phyloP scores from a whole-genome alignment of 2,888 invertebrate genomes.

The Sisyra nigra region DNA sequence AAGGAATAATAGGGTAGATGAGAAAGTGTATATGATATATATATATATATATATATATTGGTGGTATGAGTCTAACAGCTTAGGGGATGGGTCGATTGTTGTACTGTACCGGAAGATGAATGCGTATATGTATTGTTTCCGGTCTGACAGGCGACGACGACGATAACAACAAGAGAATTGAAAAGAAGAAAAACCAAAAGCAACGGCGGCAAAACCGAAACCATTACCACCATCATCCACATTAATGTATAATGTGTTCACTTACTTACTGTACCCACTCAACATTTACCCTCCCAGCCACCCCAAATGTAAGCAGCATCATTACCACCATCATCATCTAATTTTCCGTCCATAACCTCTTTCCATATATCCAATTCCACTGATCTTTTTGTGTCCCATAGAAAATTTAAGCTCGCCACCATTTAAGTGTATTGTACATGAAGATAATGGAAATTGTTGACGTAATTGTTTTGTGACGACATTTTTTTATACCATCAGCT shows the following conservation, averaged over 20 bases:
- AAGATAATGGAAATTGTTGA: too few species aligned
- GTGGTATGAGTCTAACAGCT: neutral
- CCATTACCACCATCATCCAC: neutral
- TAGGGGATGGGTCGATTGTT: neutral
- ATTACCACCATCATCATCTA: constrained; percentile 23
- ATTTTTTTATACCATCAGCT: too few species aligned
- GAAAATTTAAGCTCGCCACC: too few species aligned
- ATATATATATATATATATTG: too few species aligned
- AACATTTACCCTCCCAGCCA: constrained; percentile 17
- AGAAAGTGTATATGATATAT: neutral
- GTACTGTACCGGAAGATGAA: constrained; percentile 23
- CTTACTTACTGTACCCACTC: constrained; percentile 30
- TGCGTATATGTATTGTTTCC: constrained; percentile 31
- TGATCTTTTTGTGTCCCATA: too few species aligned
- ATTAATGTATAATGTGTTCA: constrained; percentile 21
- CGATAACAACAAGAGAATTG: constrained; percentile 9
- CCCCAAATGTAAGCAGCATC: constrained; percentile 19
- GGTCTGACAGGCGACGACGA: constrained; percentile 15
- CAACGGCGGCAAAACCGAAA: constrained; percentile 15
- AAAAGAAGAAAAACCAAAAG: constrained; percentile 23
- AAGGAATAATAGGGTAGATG: neutral
- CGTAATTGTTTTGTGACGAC: too few species aligned
- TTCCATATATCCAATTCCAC: too few species aligned
- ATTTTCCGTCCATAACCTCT: constrained; percentile 26
- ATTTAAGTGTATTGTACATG: too few species aligned